A percentile compares a stretch with the other conserved stretches of the same genome.
Evolutionary conservation across 1,140 invertebrate species (phyloP).

Genomic region (Diorhabda carinulata): DNA sequence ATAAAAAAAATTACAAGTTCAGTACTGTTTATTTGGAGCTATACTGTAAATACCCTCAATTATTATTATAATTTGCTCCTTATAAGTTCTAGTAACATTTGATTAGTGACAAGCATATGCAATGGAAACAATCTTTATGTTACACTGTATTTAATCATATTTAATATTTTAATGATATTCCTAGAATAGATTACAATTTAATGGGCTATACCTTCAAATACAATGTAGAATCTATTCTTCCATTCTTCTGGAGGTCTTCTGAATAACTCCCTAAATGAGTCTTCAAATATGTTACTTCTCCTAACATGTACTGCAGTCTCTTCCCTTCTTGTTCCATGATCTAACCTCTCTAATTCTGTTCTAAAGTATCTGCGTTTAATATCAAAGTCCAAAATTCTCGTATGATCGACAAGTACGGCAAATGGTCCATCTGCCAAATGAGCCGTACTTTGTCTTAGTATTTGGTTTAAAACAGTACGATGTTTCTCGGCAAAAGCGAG

Average conservation of each 20-base stretch:
- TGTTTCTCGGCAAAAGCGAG: slow-evolving; percentile 85
- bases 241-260: slow-evolving; percentile 82
- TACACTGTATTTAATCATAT: too few species aligned
- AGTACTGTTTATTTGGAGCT: too few species aligned
- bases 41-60: too few species aligned
- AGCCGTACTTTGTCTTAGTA: slow-evolving; percentile 79
- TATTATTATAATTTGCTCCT: too few species aligned
- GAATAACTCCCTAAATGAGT: slow-evolving; percentile 87
- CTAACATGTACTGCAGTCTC: slow-evolving; percentile 87
- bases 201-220: slow-evolving; percentile 74
- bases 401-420: slow-evolving; percentile 85
- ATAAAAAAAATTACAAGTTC: too few species aligned
- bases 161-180: too few species aligned
- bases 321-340: slow-evolving; percentile 77
- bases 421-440: slow-evolving; percentile 87
- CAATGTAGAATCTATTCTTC: slow-evolving; percentile 93
- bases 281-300: slow-evolving; percentile 85
- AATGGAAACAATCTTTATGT: too few species aligned
- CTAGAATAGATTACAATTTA: too few species aligned
- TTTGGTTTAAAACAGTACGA: slow-evolving; percentile 87
- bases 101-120: too few species aligned
- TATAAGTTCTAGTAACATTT: too few species aligned
- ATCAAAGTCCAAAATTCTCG: slow-evolving; percentile 87
- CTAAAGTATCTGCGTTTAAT: slow-evolving; percentile 89
- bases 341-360: slow-evolving; percentile 77